Percentiles rank a stretch among this genome's conserved stretches.
Conservation (phyloP, 2,113 vertebrate genomes). For the Ailurus styani region DNA sequence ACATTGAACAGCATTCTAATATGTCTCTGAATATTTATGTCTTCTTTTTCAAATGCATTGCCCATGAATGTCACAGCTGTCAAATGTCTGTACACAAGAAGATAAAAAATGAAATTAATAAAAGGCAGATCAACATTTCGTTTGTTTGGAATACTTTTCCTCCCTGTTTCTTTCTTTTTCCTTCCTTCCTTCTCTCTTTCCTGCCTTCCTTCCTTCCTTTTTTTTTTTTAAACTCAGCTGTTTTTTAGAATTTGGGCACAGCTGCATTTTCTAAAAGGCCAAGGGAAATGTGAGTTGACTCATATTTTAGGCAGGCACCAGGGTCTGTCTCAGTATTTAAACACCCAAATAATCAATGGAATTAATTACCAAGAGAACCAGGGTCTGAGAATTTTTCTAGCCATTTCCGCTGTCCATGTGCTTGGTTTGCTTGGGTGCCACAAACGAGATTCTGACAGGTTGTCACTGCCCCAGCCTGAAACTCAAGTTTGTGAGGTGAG, state of each 20-base stretch:
- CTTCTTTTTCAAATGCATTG: constrained; percentile 91
- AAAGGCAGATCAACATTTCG: constrained; percentile 90
- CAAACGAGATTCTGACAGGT: constrained; percentile 62
- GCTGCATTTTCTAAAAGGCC: constrained; percentile 63
- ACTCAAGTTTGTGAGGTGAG: constrained; percentile 70
- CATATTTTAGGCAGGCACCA: constrained; percentile 41
- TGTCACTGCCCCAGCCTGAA: constrained; percentile 42
- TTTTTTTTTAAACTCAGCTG: constrained; percentile 43
- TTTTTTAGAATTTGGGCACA: constrained; percentile 60
- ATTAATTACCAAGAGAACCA: constrained; percentile 66
- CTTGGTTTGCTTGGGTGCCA: constrained; percentile 21
- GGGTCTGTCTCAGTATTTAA: constrained; percentile 67
- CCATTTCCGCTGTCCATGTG: constrained; percentile 52
- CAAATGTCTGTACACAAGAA: constrained; percentile 88
- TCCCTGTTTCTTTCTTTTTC: constrained; percentile 1
- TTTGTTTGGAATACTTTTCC: constrained; percentile 85
- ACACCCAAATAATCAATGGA: constrained; percentile 67
- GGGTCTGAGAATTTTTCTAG: constrained; percentile 51
- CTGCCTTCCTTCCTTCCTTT: constrained; percentile 42
- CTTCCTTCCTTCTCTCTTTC: constrained; percentile 29
- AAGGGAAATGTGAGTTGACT: constrained; percentile 63
- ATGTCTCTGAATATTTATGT: constrained; percentile 98
- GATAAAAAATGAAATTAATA: constrained; percentile 96
- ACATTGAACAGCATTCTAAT: constrained; percentile 97
- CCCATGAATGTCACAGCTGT: constrained; percentile 97